Percentiles rank a stretch among this genome's conserved stretches.
Conservation (phyloP, 2,888 invertebrate species). For the Dicyrtoma fusca region DNA sequence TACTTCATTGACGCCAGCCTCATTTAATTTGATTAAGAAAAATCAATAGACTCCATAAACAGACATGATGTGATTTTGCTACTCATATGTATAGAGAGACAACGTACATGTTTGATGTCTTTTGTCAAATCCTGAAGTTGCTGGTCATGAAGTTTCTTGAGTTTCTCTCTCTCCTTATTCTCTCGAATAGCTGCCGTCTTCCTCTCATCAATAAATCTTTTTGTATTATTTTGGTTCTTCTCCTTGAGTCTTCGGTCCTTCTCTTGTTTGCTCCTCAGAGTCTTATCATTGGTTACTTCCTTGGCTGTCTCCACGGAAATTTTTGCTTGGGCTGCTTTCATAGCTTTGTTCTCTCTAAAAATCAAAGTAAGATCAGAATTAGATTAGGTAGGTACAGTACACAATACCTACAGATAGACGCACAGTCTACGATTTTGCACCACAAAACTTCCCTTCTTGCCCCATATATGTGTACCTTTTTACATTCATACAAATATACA, state of each 20-base stretch:
- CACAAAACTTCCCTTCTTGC: no score
- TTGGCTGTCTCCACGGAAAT: constrained; percentile 96
- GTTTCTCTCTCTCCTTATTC: constrained; percentile 85
- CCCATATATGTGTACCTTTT: no score
- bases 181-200: constrained; percentile 87
- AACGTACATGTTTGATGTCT: constrained; percentile 81
- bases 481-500: no score
- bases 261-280: constrained; percentile 92
- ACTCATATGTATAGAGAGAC: no score
- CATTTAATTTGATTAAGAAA: not conserved
- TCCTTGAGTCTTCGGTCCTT: constrained; percentile 90
- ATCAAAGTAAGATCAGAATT: no score
- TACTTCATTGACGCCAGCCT: not conserved
- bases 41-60: not conserved
- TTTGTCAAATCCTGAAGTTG: constrained; percentile 86
- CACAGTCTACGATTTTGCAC: no score
- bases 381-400: no score
- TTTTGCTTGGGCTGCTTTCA: constrained; percentile 93
- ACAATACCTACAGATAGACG: no score
- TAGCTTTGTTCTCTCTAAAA: constrained; percentile 92
- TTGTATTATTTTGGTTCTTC: constrained; percentile 96
- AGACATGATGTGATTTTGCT: no score
- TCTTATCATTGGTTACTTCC: constrained; percentile 94
- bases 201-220: constrained; percentile 94
- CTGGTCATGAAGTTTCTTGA: constrained; percentile 88